Evolutionary conservation across 2,797 vertebrate genomes (phyloP).

Genomic region (Poecilia gillii): DNA sequence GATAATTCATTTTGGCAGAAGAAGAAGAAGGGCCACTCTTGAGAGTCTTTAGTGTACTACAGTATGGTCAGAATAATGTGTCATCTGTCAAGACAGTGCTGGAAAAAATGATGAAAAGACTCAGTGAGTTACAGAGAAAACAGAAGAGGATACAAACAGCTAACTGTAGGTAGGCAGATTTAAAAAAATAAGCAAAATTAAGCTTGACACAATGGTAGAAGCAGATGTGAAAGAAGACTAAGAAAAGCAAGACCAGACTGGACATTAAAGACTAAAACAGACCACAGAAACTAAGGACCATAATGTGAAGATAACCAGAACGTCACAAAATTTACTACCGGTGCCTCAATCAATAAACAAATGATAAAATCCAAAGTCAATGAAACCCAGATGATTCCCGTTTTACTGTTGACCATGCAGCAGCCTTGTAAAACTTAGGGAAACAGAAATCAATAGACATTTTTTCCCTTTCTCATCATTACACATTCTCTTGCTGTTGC

Average conservation of each 20-base stretch:
- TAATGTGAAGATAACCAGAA: neutral
- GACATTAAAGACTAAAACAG: neutral
- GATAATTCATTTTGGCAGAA: slow-evolving; percentile 48
- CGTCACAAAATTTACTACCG: neutral
- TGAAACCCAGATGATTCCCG: slow-evolving; percentile 36
- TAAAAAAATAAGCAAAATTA: neutral
- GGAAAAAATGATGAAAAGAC: slow-evolving; percentile 44
- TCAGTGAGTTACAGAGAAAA: slow-evolving; percentile 5
- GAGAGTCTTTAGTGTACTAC: slow-evolving; percentile 25
- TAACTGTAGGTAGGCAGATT: neutral
- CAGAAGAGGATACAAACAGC: neutral
- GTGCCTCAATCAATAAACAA: neutral
- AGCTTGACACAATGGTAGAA: neutral
- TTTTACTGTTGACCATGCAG: slow-evolving; percentile 46
- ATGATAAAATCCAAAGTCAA: neutral
- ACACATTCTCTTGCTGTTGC: neutral
- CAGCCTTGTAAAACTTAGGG: slow-evolving; percentile 47
- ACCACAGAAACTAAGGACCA: neutral
- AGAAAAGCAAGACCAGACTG: neutral
- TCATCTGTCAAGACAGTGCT: slow-evolving; percentile 38
- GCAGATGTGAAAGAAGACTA: neutral
- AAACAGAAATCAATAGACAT: slow-evolving; percentile 63
- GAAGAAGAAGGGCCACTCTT: slow-evolving; percentile 25
- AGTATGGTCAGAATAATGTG: slow-evolving; percentile 29
- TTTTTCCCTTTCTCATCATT: slow-evolving; percentile 30